phyloP scores from a whole-genome alignment of 2,888 invertebrate genomes.

The Steinernema carpocapsae region DNA sequence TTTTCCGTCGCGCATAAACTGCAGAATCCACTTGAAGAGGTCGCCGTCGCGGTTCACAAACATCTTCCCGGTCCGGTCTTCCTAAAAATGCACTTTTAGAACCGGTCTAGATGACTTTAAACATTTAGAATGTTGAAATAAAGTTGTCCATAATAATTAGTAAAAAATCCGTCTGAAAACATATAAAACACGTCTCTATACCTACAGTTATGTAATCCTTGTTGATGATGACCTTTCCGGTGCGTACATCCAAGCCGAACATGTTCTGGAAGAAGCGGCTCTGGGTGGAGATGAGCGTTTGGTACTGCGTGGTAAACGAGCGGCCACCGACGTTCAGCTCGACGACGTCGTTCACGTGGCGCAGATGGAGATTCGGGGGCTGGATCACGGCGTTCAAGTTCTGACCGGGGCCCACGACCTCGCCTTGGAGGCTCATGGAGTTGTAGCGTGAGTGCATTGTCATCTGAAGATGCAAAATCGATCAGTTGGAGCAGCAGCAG shows the following conservation, averaged over 20 bases:
- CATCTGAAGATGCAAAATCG: constrained; percentile 22
- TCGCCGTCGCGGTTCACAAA: constrained; percentile 45
- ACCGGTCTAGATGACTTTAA: too few species aligned
- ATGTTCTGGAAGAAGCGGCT: constrained; percentile 32
- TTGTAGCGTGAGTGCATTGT: constrained; percentile 24
- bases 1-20: constrained; percentile 44
- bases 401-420: neutral
- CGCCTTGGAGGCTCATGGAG: constrained; percentile 2
- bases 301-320: constrained; percentile 40
- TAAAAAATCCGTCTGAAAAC: too few species aligned
- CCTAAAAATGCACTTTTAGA: constrained; percentile 33
- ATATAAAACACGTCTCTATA: too few species aligned
- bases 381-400: neutral
- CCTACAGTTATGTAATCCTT: constrained; percentile 33
- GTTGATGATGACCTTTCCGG: constrained; percentile 33
- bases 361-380: constrained; percentile 33
- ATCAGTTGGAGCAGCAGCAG: neutral
- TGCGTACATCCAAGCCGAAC: constrained; percentile 26
- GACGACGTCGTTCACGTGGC: constrained; percentile 41
- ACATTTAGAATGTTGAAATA: too few species aligned
- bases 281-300: constrained; percentile 31
- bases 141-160: too few species aligned
- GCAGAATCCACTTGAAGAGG: constrained; percentile 44
- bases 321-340: constrained; percentile 45
- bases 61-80: constrained; percentile 40